A percentile compares a stretch with the other conserved stretches of the same genome.
phyloP scores from a whole-genome alignment of 2,888 invertebrate species.

The Nebria salina region DNA sequence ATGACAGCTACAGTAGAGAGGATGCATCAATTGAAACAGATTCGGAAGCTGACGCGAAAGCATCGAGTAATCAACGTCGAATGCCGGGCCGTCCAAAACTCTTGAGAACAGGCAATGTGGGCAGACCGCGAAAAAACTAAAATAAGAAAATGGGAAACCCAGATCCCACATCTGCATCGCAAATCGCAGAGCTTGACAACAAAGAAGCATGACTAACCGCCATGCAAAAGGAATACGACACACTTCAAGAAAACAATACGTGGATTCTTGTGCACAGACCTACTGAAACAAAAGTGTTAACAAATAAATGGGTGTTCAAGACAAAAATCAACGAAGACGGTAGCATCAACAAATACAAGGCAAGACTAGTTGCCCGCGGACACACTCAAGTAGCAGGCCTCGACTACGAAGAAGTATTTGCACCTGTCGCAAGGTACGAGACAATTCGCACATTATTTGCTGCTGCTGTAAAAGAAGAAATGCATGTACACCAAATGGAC shows the following conservation, averaged over 20 bases:
- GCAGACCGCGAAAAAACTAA: constrained; percentile 30
- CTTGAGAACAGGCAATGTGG: neutral
- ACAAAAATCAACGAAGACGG: constrained; percentile 47
- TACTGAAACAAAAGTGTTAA: constrained; percentile 13
- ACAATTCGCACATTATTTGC: constrained; percentile 50
- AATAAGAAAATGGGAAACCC: neutral
- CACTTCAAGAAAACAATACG: no score
- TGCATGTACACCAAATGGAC: constrained; percentile 51
- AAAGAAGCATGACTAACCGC: no score
- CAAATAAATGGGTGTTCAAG: constrained; percentile 49
- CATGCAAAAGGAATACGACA: no score
- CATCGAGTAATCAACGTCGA: neutral
- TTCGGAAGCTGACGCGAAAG: constrained; percentile 15
- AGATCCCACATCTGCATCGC: constrained; percentile 18
- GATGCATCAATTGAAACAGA: constrained; percentile 51
- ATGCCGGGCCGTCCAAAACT: constrained; percentile 14
- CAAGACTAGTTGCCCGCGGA: constrained; percentile 51
- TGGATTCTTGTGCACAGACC: no score
- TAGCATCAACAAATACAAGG: constrained; percentile 45
- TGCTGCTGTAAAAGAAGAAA: constrained; percentile 48
- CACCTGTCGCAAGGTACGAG: constrained; percentile 49
- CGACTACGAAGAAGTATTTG: constrained; percentile 50
- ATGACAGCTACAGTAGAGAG: constrained; percentile 51
- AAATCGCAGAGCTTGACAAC: no score
- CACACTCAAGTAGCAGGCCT: constrained; percentile 48